Evolutionary conservation across 2,888 invertebrate genomes (phyloP), one percentile per base, ranked within the genome.

Genomic region (Brenthis ino): DNA sequence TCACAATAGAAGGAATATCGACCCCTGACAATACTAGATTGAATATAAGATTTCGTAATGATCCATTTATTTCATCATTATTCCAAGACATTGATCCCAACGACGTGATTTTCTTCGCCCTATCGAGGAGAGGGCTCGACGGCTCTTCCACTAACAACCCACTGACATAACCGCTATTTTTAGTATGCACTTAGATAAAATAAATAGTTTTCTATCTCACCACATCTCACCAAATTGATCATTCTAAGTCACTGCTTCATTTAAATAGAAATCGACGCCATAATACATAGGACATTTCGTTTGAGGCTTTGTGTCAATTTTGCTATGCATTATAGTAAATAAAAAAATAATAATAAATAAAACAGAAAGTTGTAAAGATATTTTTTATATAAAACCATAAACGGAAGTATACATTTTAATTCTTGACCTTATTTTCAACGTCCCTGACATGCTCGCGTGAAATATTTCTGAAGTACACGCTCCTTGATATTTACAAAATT

Each of bases 401-500:
- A 50, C 8, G n/a, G 11, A 60, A 50, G 60, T 50, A 50, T 48
- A 43, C 11, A 43, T 58, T 58, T 58, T 48, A 48, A 60, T 60
- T n/a, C 50, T 60, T 50, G 50, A 60, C 60, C 60, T n/a, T 50
- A 28, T 50, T 60, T 43, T 43, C n/a, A 50, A 50, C 50, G 60
- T 60, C 60, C 60, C 28, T 60, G 50, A 60, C 60, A 60, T 28
- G n/a, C n/a, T 50, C 50, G 16, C 14, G 48, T 58, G n/a, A n/a
- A 60, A 60, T 58, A 58, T 28, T 50, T 50, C 60, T 28, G 11
- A 60, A 50, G 48, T 50, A 50, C 48, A 12, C 48, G 28, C 50
- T 50, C 60, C 60, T 60, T 60, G 58, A 60, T 60, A 28, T 60
- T 60, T 60, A 60, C 50, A 60, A 60, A n/a, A 16, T 33, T 60